Conservation (phyloP, 2,113 vertebrate species). For the Pycnonotus jocosus region DNA sequence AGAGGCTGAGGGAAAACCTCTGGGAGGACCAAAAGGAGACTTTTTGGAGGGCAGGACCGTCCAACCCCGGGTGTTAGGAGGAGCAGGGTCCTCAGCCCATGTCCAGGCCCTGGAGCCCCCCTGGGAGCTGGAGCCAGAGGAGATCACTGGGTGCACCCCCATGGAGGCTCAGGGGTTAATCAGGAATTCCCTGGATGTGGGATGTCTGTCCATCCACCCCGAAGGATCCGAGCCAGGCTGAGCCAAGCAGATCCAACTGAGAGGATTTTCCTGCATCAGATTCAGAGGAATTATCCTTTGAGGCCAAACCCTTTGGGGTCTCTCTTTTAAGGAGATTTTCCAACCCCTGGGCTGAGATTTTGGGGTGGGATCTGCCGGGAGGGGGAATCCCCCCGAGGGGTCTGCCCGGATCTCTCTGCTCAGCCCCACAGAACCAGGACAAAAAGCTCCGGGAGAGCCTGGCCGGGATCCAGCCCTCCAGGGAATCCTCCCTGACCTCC, state of each 20-base stretch:
- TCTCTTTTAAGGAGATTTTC: neutral
- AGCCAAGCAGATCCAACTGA: neutral
- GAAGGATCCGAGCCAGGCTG: neutral
- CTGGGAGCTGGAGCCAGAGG: neutral
- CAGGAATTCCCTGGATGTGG: neutral
- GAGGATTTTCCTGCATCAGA: neutral
- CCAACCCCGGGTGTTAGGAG: rapidly evolving
- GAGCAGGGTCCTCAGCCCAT: neutral
- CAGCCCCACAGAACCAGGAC: neutral
- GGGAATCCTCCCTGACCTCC: neutral
- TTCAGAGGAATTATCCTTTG: neutral
- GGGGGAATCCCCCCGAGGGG: neutral
- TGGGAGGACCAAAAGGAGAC: rapidly evolving
- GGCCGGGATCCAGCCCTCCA: no score
- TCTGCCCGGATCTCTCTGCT: no score
- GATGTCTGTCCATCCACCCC: rapidly evolving
- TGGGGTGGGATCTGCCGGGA: neutral
- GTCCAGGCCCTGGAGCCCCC: rapidly evolving
- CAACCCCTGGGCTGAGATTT: rapidly evolving
- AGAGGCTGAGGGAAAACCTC: neutral
- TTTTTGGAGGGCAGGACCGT: rapidly evolving
- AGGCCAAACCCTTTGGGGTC: no score
- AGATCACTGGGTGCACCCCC: no score
- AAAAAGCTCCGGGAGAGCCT: neutral
- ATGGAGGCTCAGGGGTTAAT: rapidly evolving